Evolutionary conservation across 1,140 invertebrate genomes (phyloP).

Genomic region (Ostrea edulis): DNA sequence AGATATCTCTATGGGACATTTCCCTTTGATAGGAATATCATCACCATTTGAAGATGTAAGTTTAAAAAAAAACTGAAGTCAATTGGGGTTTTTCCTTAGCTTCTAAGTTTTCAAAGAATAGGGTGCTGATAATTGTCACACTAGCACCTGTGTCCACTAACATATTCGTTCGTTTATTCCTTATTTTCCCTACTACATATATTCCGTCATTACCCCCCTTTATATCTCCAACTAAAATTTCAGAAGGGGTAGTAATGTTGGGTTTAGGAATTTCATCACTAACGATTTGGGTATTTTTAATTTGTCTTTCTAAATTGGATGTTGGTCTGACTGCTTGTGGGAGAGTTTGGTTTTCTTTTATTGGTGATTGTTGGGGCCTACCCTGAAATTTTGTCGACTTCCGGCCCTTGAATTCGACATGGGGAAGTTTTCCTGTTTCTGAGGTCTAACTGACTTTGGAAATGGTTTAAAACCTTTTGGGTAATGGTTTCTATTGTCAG

Average conservation of each 20-base stretch:
- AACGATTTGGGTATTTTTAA: not conserved
- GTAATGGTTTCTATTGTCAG: not conserved
- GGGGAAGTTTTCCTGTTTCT: not conserved
- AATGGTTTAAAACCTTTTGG: not conserved
- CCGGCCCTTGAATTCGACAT: constrained; percentile 27
- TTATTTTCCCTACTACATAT: not conserved
- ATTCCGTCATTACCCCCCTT: not conserved
- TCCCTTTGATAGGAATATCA: not conserved
- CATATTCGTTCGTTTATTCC: not conserved
- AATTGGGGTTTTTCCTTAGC: not conserved
- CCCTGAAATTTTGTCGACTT: not conserved
- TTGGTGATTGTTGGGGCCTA: not conserved
- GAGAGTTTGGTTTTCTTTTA: not conserved
- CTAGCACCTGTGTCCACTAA: constrained; percentile 20
- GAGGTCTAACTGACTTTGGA: not conserved
- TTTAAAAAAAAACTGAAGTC: not conserved
- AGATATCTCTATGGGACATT: constrained; percentile 12
- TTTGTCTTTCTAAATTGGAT: not conserved
- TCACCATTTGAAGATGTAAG: constrained; percentile 38
- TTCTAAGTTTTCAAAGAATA: not conserved
- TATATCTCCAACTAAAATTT: constrained; percentile 26
- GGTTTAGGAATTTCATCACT: not conserved
- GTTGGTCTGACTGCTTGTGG: not conserved
- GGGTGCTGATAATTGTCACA: not conserved
- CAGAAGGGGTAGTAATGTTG: not conserved